Conservation (phyloP, 2,113 vertebrate genomes). For the Pelobates fuscus region DNA sequence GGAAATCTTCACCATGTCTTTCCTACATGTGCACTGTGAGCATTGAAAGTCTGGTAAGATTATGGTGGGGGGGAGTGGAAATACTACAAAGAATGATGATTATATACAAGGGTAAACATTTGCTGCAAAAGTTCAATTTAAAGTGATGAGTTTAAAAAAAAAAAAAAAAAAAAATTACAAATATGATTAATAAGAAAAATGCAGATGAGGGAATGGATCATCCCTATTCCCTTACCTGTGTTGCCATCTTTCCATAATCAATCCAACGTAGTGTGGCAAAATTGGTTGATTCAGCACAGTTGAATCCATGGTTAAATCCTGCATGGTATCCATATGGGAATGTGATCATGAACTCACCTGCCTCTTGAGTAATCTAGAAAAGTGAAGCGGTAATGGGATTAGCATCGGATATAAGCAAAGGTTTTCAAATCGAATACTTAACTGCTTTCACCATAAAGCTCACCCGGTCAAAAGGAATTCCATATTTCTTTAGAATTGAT, state of each 20-base stretch:
- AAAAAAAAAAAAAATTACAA: too few species aligned
- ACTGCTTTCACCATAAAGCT: slow-evolving; percentile 49
- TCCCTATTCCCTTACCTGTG: slow-evolving; percentile 86
- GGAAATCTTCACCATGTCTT: slow-evolving; percentile 99
- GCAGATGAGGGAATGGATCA: background rate
- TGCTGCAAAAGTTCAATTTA: too few species aligned
- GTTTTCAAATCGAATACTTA: too few species aligned
- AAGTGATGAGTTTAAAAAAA: too few species aligned
- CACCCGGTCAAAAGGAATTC: slow-evolving; percentile 95
- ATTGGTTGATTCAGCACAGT: slow-evolving; percentile 96
- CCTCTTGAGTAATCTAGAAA: slow-evolving; percentile 90
- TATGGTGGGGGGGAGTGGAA: background rate
- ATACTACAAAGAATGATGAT: background rate
- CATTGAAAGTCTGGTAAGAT: background rate
- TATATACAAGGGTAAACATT: background rate
- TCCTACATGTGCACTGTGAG: slow-evolving; percentile 88
- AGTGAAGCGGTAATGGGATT: too few species aligned
- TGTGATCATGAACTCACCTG: slow-evolving; percentile 95
- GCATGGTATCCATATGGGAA: slow-evolving; percentile 97
- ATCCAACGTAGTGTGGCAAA: slow-evolving; percentile 96
- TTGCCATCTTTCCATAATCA: slow-evolving; percentile 95
- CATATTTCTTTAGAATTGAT: slow-evolving; percentile 94
- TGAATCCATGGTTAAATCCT: slow-evolving; percentile 97
- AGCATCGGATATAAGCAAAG: too few species aligned
- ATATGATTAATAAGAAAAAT: background rate